Percentiles rank a stretch among this genome's conserved stretches.
phyloP scores from a whole-genome alignment of 2,797 vertebrate genomes.

The Coregonus suidteri region DNA sequence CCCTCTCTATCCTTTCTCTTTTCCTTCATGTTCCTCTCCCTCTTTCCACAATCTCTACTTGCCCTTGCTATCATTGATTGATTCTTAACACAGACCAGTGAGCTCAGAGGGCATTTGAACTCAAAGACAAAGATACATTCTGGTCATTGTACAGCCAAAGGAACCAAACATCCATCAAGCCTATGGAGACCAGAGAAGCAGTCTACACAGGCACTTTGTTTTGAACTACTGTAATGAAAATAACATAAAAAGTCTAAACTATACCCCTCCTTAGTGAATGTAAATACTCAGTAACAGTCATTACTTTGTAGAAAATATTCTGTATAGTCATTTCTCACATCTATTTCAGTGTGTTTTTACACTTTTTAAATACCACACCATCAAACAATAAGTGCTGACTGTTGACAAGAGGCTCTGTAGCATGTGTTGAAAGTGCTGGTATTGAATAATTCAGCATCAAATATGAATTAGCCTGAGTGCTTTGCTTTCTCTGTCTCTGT shows the following conservation, averaged over 20 bases:
- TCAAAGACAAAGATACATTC: constrained; percentile 47
- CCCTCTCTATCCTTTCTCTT: neutral
- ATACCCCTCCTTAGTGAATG: neutral
- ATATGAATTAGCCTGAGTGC: constrained; percentile 34
- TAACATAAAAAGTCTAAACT: neutral
- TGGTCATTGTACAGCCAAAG: constrained; percentile 22
- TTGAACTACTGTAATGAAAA: neutral
- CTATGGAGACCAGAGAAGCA: neutral
- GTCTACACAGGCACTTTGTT: neutral
- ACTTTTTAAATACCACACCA: constrained; percentile 36
- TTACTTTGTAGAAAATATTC: neutral
- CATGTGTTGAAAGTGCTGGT: constrained; percentile 41
- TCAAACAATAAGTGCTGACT: constrained; percentile 32
- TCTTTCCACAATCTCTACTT: constrained; percentile 19
- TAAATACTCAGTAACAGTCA: neutral
- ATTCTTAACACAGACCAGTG: constrained; percentile 42
- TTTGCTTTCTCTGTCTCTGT: neutral
- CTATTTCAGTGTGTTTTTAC: neutral
- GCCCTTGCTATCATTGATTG: constrained; percentile 42
- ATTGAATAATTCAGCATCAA: constrained; percentile 58
- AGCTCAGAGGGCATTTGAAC: constrained; percentile 41
- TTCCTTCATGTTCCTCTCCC: neutral
- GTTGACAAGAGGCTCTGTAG: constrained; percentile 46
- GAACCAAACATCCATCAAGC: constrained; percentile 8
- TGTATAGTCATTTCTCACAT: neutral